Conservation (phyloP, 64 coral and sea anemone species). For the Dendronephthya gigantea region DNA sequence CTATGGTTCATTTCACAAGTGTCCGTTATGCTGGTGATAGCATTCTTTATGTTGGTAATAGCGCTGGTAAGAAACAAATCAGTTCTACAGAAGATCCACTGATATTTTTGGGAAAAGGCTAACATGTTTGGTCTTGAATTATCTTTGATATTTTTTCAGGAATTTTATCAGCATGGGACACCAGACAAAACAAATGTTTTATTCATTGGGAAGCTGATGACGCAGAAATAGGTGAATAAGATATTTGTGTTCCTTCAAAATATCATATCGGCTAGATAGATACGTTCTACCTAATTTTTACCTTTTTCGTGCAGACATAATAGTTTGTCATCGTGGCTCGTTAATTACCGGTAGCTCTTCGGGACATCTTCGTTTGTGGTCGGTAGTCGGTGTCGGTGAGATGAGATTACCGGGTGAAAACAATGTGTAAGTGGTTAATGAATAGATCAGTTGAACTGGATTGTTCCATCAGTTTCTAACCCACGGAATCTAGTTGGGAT, state of each 20-base stretch:
- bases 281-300: background rate
- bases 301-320: constrained; percentile 27
- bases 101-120: no score
- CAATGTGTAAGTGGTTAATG: constrained; percentile 42
- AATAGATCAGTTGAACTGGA: no score
- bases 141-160: constrained; percentile 37
- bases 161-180: constrained; percentile 87
- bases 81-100: background rate
- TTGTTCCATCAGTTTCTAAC: background rate
- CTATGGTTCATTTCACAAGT: constrained; percentile 67
- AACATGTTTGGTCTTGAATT: background rate
- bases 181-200: constrained; percentile 91
- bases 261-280: no score
- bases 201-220: constrained; percentile 93
- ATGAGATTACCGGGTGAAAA: constrained; percentile 70
- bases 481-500: no score
- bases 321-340: constrained; percentile 46
- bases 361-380: constrained; percentile 76
- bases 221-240: constrained; percentile 60
- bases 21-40: constrained; percentile 73
- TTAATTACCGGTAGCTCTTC: constrained; percentile 58
- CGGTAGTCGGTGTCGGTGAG: constrained; percentile 61
- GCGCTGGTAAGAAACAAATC: constrained; percentile 34
- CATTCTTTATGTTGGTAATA: constrained; percentile 69
- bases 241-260: no score